Evolutionary conservation across 2,113 vertebrate species (phyloP), one percentile per base, ranked within the genome.

Genomic region (Colistium nudipinnis): DNA sequence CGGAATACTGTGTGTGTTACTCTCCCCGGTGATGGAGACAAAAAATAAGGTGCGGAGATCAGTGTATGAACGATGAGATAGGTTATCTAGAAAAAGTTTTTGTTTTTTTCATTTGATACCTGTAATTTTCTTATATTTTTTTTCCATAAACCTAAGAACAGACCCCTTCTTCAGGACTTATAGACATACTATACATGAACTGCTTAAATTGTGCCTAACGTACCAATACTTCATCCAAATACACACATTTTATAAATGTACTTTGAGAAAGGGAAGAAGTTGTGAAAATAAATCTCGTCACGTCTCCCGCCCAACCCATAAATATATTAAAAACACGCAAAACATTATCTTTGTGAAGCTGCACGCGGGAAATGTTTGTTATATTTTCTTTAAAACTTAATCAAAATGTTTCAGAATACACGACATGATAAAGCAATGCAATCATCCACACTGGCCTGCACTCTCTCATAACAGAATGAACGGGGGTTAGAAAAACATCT

Each of bases 381-480:
- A 19, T 43, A 17, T 41, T 11, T 43, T 2, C 19, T 38, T 17
- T 2, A 16, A 55, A 17, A 28, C n/a, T 10, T 39, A 39, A 59
- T 7, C 1, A 41, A 41, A 13, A n/a, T 6, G 33, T 59, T 17
- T 16, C 16, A 27, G 36, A 59, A 12, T 59, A 43, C 27, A 3
- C 7, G 38, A 12, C 22, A 17, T 25, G 33, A 36, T 55, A 36
- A 56, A 10, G n/a, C n/a, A n/a, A 12, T 27, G 22, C n/a, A 17
- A n/a, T 44, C 4, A 4, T 28, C 30, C 9, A 36, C 17, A 36
- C 20, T 43, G 27, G 16, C 7, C 28, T 31, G 44, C 60, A 48
- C 36, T 41, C 39, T 51, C 49, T 4, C n/a, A 4, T 31, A 44
- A 33, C 31, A 35, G 14, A 71, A 60, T 36, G 9, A 71, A 49